Base-by-base conservation (phyloP, 1,140 invertebrate genomes). In the Anadara kagoshimensis region DNA sequence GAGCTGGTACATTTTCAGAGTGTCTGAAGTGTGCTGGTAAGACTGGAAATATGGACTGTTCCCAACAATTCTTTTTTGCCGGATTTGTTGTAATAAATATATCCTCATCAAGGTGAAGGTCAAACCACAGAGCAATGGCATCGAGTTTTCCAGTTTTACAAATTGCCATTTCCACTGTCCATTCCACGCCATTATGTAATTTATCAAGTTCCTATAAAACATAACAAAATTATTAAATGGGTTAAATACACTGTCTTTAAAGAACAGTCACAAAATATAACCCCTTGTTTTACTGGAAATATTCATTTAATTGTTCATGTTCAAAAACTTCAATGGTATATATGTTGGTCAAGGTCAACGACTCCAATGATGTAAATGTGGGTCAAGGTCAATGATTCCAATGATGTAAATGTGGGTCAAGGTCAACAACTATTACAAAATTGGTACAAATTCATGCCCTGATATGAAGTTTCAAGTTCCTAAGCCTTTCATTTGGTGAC, bases 111-210 rank as follows among this genome's bases (percentile, higher is more conserved):
- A 95, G 88, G 83, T 93, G 85, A 61, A 95, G 89, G 82, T 93
- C 92, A 87, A 95, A 95, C 93, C 93, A 95, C 14, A 93, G 90
- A 43, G 92, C 91, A 51, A 94, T 86, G 24, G 91, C 92, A 90
- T 94, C 92, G 8, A 94, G 80, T 58, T 83, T 85, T n/a, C 92
- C 93, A 83, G 83, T 76, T 44, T 88, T 79, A 76, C 58, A 85
- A 85, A 90, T 86, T 78, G 86, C 67, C 83, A 87, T 64, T 29
- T 75, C 44, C n/a, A 62, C 43, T 16, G 69, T 29, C 75, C 73
- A 76, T 12, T 76, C 64, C 12, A 76, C 69, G 0, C 76, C 75
- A 62, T 61, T 67, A 43, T 71, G n/a, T 44, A 80, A 45, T 20
- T 65, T 66, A 26, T 76, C 76, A 24, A 80, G 45, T 51, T 82